A percentile compares a stretch with the other conserved stretches of the same genome.
phyloP scores from a whole-genome alignment of 2,888 invertebrate genomes.

The Spisula solida region DNA sequence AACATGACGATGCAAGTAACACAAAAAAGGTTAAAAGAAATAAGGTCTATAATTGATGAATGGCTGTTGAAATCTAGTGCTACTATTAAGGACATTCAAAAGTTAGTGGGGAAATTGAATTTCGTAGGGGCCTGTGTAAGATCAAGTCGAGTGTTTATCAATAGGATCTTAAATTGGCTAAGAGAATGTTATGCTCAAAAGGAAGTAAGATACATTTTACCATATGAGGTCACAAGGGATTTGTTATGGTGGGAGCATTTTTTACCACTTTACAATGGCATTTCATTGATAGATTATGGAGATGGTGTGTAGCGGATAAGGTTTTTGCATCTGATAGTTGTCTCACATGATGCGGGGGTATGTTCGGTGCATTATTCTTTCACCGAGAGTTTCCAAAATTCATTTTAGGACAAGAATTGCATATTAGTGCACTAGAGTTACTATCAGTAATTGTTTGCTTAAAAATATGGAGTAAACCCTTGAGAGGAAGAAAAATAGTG shows the following conservation, averaged over 20 bases:
- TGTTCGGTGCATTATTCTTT: not conserved
- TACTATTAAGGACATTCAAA: slow-evolving; percentile 12
- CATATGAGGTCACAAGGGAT: not conserved
- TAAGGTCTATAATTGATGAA: not conserved
- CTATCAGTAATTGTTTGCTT: not conserved
- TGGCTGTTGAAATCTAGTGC: not conserved
- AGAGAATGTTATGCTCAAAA: not conserved
- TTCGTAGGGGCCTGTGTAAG: slow-evolving; percentile 7
- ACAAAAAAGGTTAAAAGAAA: not conserved
- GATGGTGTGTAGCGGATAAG: not conserved
- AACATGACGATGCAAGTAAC: not conserved
- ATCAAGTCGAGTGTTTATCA: too few relatives aligned
- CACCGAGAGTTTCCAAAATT: not conserved
- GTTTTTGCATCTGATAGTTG: slow-evolving; percentile 20
- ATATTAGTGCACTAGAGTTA: not conserved
- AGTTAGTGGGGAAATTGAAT: slow-evolving; percentile 26
- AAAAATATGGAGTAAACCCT: not conserved
- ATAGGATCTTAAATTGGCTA: slow-evolving; percentile 26
- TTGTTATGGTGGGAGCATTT: slow-evolving; percentile 12
- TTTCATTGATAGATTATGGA: too few relatives aligned
- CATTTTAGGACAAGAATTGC: slow-evolving; percentile 1
- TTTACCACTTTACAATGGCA: too few relatives aligned
- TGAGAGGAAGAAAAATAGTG: too few relatives aligned
- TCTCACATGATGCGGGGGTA: not conserved
- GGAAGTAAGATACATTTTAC: not conserved